A percentile compares a stretch with the other conserved stretches of the same genome.
These are phyloP conservation scores for Hirundichthys speculiger DNA, from an alignment of 2,113 vertebrate species.

Conservation along the genomic window DNA sequence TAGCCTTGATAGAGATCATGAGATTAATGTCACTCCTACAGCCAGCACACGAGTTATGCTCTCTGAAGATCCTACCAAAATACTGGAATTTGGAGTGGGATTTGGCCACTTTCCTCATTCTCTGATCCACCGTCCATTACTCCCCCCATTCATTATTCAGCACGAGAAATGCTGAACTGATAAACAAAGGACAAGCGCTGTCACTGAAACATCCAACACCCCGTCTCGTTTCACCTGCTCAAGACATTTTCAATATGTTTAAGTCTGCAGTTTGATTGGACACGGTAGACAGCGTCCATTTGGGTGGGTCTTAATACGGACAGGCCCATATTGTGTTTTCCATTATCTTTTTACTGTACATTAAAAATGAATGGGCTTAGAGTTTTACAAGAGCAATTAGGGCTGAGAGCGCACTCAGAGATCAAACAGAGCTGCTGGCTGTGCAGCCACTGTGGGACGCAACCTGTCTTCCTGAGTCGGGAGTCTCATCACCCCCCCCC, in stretches of 20 bases:
- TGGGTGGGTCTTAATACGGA: constrained; percentile 37
- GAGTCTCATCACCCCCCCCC: background rate
- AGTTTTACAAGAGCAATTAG: constrained; percentile 80
- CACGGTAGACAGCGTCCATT: constrained; percentile 37
- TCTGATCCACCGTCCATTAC: constrained; percentile 70
- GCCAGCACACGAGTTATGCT: too few species aligned
- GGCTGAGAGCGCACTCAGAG: constrained; percentile 69
- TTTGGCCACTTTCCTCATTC: constrained; percentile 37
- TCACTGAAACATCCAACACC: constrained; percentile 52
- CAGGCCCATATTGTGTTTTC: constrained; percentile 53
- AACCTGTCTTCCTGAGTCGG: constrained; percentile 58
- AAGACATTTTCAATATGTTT: constrained; percentile 50
- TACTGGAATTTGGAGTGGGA: too few species aligned
- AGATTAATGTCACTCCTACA: too few species aligned
- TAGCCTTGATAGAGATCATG: too few species aligned
- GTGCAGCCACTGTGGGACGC: constrained; percentile 53
- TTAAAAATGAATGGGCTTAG: constrained; percentile 79
- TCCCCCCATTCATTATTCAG: constrained; percentile 73
- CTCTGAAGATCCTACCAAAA: too few species aligned
- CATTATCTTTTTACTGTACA: constrained; percentile 80
- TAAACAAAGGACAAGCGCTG: constrained; percentile 65
- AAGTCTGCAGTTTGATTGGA: constrained; percentile 55
- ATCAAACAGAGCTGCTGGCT: constrained; percentile 56
- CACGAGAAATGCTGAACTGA: constrained; percentile 68
- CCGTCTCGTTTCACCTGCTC: constrained; percentile 38